Conservation (phyloP, 2,888 invertebrate genomes). For the Chymomyza caudatula region DNA sequence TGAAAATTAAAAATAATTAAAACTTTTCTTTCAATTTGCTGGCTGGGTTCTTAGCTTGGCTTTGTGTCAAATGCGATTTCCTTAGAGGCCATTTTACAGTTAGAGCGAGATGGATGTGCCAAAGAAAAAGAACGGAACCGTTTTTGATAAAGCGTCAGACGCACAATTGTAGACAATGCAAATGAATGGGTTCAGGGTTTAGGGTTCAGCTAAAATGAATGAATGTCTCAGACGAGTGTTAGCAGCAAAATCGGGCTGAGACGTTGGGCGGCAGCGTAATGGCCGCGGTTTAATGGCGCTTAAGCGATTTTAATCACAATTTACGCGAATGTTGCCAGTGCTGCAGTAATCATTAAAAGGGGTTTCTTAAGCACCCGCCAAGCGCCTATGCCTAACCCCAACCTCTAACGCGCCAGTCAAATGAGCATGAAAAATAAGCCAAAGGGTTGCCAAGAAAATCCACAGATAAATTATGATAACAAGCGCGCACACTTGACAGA, state of each 20-base stretch:
- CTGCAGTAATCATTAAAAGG: conserved; percentile 31
- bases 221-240: neutral
- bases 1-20: conserved; percentile 76
- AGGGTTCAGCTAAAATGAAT: neutral
- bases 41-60: conserved; percentile 3
- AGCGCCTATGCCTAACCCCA: neutral
- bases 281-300: conserved; percentile 73
- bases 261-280: conserved; percentile 41
- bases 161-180: neutral
- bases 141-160: conserved; percentile 50
- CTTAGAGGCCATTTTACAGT: conserved; percentile 51
- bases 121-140: conserved; percentile 45
- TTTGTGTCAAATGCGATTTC: conserved; percentile 49
- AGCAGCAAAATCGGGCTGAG: neutral
- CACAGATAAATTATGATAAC: conserved; percentile 47
- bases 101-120: conserved; percentile 23
- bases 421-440: neutral
- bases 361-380: conserved; percentile 2
- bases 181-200: conserved; percentile 1
- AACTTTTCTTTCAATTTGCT: conserved; percentile 69
- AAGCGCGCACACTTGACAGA: conserved; percentile 2
- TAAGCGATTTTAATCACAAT: conserved; percentile 71
- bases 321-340: conserved; percentile 40
- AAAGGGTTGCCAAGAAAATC: conserved; percentile 28
- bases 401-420: neutral